Conservation (phyloP, 2,888 invertebrate species). For the Limnephilus lunatus region DNA sequence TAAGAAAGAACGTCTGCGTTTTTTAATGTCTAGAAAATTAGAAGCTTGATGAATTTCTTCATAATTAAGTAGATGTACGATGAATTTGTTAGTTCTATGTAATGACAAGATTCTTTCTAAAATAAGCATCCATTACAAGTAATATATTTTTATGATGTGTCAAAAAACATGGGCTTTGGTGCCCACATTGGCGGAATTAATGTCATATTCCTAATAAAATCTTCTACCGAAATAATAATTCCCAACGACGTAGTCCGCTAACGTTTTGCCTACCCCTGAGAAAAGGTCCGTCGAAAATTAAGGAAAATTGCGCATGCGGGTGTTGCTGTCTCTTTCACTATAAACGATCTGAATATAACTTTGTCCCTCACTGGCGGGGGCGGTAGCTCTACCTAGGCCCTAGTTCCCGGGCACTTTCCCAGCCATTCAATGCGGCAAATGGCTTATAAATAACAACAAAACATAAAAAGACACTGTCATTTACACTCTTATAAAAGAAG, state of each 20-base stretch:
- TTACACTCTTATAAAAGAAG: background rate
- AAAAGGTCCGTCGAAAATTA: constrained; percentile 40
- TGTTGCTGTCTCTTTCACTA: constrained; percentile 36
- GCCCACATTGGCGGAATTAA: background rate
- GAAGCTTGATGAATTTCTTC: too few species aligned
- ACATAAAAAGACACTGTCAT: background rate
- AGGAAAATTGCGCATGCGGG: constrained; percentile 50
- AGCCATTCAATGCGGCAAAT: constrained; percentile 51
- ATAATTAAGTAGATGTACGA: background rate
- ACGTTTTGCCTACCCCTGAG: constrained; percentile 42
- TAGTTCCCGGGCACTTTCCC: constrained; percentile 62
- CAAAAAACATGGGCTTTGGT: background rate
- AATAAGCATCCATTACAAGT: background rate
- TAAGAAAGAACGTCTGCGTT: too few species aligned
- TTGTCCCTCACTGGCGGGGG: constrained; percentile 62
- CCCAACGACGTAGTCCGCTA: constrained; percentile 5
- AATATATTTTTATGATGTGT: background rate
- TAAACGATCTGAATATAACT: background rate
- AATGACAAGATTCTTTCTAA: background rate
- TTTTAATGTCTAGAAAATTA: too few species aligned
- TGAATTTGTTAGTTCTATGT: background rate
- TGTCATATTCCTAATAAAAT: background rate
- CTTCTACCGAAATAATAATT: constrained; percentile 1
- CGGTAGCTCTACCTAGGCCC: constrained; percentile 66
- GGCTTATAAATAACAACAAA: background rate